Conservation (phyloP, 2,113 vertebrate species). For the Trogon surrucura region DNA sequence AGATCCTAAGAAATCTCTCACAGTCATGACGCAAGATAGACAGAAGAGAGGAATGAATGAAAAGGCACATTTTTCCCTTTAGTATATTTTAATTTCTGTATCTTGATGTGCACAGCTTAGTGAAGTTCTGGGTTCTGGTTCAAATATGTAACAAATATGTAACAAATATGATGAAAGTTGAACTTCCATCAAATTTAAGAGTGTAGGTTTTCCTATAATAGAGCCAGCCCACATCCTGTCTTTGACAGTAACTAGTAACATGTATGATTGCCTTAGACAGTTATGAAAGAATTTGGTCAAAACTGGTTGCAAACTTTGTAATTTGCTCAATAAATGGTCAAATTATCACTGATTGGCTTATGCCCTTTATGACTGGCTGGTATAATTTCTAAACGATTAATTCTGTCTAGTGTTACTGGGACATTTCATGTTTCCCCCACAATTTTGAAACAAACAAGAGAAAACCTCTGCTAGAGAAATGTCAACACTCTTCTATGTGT, state of each 20-base stretch:
- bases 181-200: not conserved
- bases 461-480: not conserved
- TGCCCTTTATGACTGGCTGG: not conserved
- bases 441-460: not conserved
- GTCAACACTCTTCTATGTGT: not conserved
- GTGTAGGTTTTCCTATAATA: not conserved
- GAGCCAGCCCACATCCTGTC: not conserved
- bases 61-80: not conserved
- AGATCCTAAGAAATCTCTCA: not conserved
- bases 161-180: not conserved
- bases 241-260: not conserved
- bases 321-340: not conserved
- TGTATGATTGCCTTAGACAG: not conserved
- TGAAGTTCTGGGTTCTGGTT: not conserved
- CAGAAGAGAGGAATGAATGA: not conserved
- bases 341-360: not conserved
- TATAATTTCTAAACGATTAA: not conserved
- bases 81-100: not conserved
- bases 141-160: not conserved
- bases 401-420: not conserved
- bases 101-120: not conserved
- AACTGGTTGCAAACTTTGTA: not conserved
- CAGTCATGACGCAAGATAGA: not conserved
- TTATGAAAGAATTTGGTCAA: not conserved
- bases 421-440: not conserved